These are phyloP conservation scores for Gadopsis bispinosus DNA, from an alignment of 2,797 vertebrate species.

Conservation along the genomic window DNA sequence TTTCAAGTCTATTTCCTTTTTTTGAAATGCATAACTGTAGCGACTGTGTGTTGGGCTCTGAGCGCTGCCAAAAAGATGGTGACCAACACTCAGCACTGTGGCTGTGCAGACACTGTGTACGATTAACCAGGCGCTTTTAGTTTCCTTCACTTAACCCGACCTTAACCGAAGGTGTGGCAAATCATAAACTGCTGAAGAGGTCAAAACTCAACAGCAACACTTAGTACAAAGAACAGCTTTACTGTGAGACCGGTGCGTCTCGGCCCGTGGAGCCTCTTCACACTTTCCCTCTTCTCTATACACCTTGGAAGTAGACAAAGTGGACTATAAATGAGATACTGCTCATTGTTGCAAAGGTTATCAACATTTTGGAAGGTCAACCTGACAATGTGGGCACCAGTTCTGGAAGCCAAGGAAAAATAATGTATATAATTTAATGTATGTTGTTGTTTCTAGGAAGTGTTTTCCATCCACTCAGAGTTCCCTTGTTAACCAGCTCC, in stretches of 20 bases:
- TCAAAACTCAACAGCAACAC: neutral
- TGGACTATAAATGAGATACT: neutral
- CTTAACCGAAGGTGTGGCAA: neutral
- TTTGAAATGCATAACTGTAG: neutral
- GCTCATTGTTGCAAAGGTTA: neutral
- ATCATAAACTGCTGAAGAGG: neutral
- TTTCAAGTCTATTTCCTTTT: neutral
- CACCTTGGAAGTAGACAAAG: neutral
- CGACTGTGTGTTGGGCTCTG: neutral
- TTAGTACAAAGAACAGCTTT: neutral
- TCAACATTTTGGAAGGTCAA: neutral
- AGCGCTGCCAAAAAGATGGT: no score
- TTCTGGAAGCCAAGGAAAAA: neutral
- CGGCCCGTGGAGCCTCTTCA: neutral
- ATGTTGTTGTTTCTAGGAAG: neutral
- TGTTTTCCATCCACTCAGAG: slow-evolving; percentile 10
- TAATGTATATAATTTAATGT: neutral
- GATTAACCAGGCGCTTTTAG: no score
- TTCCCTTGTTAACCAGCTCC: slow-evolving; percentile 23
- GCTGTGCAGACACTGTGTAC: neutral
- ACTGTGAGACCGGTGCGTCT: neutral
- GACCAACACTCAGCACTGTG: neutral
- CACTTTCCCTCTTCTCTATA: neutral
- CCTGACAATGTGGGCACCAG: neutral
- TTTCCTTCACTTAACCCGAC: neutral